Base-by-base conservation (phyloP, 2,888 invertebrate species). In the Himalopsyche anomala region DNA sequence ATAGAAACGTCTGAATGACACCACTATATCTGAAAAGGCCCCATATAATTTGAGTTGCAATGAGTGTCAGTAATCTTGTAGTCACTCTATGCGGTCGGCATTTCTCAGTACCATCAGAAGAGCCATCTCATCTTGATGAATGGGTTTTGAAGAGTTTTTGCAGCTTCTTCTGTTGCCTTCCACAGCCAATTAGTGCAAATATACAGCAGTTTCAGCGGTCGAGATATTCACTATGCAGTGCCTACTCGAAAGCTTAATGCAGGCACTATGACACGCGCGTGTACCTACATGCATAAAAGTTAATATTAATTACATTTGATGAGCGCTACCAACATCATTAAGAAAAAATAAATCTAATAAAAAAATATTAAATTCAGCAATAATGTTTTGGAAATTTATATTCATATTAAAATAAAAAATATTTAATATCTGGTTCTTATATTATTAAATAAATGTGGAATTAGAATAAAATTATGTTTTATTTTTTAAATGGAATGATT, bases 141-240 rank as follows among this genome's bases (percentile, higher is more conserved):
- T 74, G 74, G 74, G 74, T 74, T 74, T 74, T 74, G 74, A 74
- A 74, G 74, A 74, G 74, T 74, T 74, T 74, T 74, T 74, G 74
- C 36, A 36, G 74, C 74, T 74, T 74, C 74, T 74, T 74, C 74
- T 38, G 74, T 12, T 19, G 62, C n/a, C 74, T 74, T 74, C 36
- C 74, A 36, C 28, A 74, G 74, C 74, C 74, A 74, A 74, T 74
- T 74, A 74, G 74, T 74, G 74, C 74, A 74, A 74, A 74, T 62
- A 74, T 74, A 74, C 36, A 15, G 38, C 42, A 38, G 74, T 15
- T 74, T 74, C 38, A 74, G 36, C 19, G 36, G 74, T 36, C 36
- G 36, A 74, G 74, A 36, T 36, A 74, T 36, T 74, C 74, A 36
- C 28, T 74, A 36, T 74, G 74, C 74, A 74, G 12, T 38, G 74